Evolutionary conservation across 2,797 vertebrate species (phyloP).

Genomic region (Hyperoplus immaculatus): DNA sequence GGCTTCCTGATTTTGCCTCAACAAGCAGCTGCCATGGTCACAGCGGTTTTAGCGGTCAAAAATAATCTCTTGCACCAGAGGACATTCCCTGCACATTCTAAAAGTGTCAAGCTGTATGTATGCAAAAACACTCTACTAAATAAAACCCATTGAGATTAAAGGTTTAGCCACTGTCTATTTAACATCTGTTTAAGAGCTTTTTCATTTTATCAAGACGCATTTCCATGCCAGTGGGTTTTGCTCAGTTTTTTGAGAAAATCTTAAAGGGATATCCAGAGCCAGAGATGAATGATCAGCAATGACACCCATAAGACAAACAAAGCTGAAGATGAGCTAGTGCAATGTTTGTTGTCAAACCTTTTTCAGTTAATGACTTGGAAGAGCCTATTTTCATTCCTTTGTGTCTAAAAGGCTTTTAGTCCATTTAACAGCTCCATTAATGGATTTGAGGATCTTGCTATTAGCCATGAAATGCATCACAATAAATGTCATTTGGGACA

Average conservation of each 20-base stretch:
- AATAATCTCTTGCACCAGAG: neutral
- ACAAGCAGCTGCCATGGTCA: slow-evolving; percentile 17
- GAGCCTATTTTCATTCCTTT: slow-evolving; percentile 64
- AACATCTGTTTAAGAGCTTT: neutral
- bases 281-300: neutral
- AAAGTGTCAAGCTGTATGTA: neutral
- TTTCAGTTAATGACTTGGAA: slow-evolving; percentile 62
- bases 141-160: neutral
- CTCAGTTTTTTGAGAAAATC: neutral
- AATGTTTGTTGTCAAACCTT: slow-evolving; percentile 48
- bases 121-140: slow-evolving; percentile 2
- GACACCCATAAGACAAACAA: slow-evolving; percentile 6
- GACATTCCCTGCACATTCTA: slow-evolving; percentile 4
- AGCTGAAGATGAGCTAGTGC: slow-evolving; percentile 1
- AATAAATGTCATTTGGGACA: slow-evolving; percentile 68
- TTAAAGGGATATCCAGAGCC: neutral
- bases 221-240: neutral
- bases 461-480: slow-evolving; percentile 73
- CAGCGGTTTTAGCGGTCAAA: slow-evolving; percentile 22
- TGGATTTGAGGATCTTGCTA: slow-evolving; percentile 62
- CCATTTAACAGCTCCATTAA: slow-evolving; percentile 76
- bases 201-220: fast-evolving
- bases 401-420: slow-evolving; percentile 64
- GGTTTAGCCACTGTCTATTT: neutral
- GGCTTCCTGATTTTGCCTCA: slow-evolving; percentile 21